A percentile compares a stretch with the other conserved stretches of the same genome.
Evolutionary conservation across 2,797 vertebrate species (phyloP).

Genomic region (Bradypodion pumilum): DNA sequence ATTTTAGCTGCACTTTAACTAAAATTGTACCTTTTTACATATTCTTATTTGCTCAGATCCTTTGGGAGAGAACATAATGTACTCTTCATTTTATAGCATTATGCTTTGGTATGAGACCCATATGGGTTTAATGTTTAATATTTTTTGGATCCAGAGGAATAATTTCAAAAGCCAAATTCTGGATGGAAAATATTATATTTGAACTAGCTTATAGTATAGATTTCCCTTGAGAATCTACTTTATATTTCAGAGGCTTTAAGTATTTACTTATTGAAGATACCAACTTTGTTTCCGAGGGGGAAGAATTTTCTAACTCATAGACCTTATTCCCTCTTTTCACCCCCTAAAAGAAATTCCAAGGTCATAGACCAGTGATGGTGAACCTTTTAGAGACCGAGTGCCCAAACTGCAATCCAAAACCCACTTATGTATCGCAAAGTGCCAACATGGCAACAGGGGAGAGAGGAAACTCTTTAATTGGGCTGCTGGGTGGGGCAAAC

Average conservation of each 20-base stretch:
- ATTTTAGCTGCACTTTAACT: too few species aligned
- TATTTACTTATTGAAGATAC: too few species aligned
- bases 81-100: background rate
- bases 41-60: background rate
- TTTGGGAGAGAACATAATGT: background rate
- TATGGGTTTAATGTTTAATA: background rate
- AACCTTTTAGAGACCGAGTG: too few species aligned
- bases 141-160: background rate
- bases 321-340: background rate
- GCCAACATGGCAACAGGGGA: too few species aligned
- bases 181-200: background rate
- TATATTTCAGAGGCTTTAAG: background rate
- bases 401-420: too few species aligned
- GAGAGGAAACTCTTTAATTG: too few species aligned
- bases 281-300: background rate
- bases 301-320: background rate
- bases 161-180: background rate
- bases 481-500: too few species aligned
- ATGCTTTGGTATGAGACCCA: background rate
- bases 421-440: too few species aligned
- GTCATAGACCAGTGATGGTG: too few species aligned
- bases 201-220: background rate
- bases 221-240: background rate
- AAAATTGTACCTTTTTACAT: background rate
- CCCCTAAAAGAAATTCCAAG: background rate